phyloP scores from a whole-genome alignment of 2,797 vertebrate genomes.

The Phyllotis vaccarum region DNA sequence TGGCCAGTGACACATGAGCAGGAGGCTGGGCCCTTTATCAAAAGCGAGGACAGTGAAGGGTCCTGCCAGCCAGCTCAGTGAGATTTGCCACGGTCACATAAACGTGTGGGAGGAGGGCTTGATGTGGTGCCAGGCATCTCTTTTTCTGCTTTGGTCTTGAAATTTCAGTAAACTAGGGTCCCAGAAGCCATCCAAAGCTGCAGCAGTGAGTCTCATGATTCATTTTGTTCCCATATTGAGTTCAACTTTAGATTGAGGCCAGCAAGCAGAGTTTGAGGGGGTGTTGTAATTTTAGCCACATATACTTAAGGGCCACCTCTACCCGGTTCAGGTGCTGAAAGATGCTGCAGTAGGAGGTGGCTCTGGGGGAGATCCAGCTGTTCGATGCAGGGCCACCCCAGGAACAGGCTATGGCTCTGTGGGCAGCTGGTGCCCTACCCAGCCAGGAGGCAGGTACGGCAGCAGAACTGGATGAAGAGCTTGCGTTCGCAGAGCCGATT shows the following conservation, averaged over 20 bases:
- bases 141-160: conserved; percentile 80
- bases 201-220: neutral
- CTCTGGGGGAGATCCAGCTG: conserved; percentile 82
- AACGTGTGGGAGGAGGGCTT: conserved; percentile 25
- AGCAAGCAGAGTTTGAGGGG: conserved; percentile 20
- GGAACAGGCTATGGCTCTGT: conserved; percentile 83
- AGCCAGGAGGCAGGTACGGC: conserved; percentile 94
- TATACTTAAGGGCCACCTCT: conserved; percentile 61
- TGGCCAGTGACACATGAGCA: neutral
- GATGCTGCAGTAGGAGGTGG: conserved; percentile 67
- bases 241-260: conserved; percentile 67
- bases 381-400: conserved; percentile 69
- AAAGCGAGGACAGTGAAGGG: conserved; percentile 21
- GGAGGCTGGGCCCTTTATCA: conserved; percentile 42
- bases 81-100: neutral
- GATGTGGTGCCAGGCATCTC: conserved; percentile 8
- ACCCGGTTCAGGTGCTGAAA: conserved; percentile 37
- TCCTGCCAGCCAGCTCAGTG: neutral
- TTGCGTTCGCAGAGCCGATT: conserved; percentile 95
- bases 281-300: conserved; percentile 57
- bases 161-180: conserved; percentile 74
- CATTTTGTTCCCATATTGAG: neutral
- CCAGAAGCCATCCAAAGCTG: conserved; percentile 37
- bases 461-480: conserved; percentile 96
- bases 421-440: conserved; percentile 86